phyloP scores from a whole-genome alignment of 2,113 vertebrate genomes.

The Eonycteris spelaea region DNA sequence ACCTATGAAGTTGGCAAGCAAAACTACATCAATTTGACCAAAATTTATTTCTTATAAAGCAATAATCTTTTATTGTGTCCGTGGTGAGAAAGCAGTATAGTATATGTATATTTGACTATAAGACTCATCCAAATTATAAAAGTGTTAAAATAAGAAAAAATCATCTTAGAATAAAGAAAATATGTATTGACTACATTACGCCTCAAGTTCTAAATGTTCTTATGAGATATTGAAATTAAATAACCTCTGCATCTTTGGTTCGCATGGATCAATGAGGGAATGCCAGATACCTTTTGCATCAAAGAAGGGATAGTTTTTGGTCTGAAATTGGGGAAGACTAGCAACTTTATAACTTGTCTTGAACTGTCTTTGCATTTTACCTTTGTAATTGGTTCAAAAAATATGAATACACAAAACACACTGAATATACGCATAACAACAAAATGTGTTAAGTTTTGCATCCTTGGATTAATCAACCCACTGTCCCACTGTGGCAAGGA shows the following conservation, averaged over 20 bases:
- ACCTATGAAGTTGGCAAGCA: neutral
- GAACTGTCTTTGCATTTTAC: neutral
- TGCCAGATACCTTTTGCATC: neutral
- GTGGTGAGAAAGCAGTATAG: neutral
- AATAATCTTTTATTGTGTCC: neutral
- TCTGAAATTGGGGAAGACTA: neutral
- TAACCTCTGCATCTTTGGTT: neutral
- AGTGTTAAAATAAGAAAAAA: neutral
- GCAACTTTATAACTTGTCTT: neutral
- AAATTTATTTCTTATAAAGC: neutral
- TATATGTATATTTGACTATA: neutral
- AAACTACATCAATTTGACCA: neutral
- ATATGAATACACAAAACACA: neutral
- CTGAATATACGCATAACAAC: neutral
- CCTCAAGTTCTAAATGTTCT: neutral
- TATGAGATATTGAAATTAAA: neutral
- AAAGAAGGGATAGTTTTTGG: neutral
- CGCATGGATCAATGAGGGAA: neutral
- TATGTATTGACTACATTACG: neutral
- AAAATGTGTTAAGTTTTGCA: neutral
- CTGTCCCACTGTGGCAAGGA: neutral
- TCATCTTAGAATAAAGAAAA: neutral
- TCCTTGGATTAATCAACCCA: neutral
- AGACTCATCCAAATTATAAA: neutral
- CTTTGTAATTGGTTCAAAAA: neutral